Evolutionary conservation across 2,888 invertebrate genomes (phyloP), one percentile per base, ranked within the genome.

Genomic region (Polydrusus tereticollis): DNA sequence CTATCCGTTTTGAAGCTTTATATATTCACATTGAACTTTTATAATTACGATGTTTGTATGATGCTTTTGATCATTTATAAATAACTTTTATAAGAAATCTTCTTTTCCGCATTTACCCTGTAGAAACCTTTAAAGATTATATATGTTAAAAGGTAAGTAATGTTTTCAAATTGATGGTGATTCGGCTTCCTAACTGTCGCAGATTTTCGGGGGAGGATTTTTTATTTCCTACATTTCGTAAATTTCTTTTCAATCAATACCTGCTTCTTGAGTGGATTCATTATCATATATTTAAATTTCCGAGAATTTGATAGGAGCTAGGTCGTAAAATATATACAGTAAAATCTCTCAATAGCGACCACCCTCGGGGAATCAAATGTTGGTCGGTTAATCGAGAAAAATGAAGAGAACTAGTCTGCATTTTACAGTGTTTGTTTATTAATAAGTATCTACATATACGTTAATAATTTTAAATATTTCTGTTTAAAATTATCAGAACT

Each of bases 211-310:
- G 50, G 64, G 7, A 18, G 52, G 21, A 63, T 52, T 64, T 62
- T 45, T 45, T 38, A 36, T 33, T 58, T 41, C 41, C 10, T 63
- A 47, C 33, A 20, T 47, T 33, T 45, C 50, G 29, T 29, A 55
- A 29, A 55, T 55, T 55, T 29, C n/a, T 55, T 18, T 26, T 18
- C 63, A 41, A 45, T 60, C 60, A 41, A 43, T 63, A 33, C 16
- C n/a, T 20, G 29, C 23, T 21, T 50, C 21, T 33, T 41, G 29
- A 45, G 26, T 43, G 45, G 12, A 41, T 23, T 26, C 60, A 29
- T 60, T 63, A 63, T 20, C 63, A 62, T 62, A 50, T 29, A 47
- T 63, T 63, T 63, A 47, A 63, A 63, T 50, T 63, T 63, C 50
- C n/a, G 47, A n/a, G 18, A 21, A 36, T 29, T 47, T 16, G n/a